Evolutionary conservation across 2,888 invertebrate species (phyloP).

Genomic region (Melanotus villosus): DNA sequence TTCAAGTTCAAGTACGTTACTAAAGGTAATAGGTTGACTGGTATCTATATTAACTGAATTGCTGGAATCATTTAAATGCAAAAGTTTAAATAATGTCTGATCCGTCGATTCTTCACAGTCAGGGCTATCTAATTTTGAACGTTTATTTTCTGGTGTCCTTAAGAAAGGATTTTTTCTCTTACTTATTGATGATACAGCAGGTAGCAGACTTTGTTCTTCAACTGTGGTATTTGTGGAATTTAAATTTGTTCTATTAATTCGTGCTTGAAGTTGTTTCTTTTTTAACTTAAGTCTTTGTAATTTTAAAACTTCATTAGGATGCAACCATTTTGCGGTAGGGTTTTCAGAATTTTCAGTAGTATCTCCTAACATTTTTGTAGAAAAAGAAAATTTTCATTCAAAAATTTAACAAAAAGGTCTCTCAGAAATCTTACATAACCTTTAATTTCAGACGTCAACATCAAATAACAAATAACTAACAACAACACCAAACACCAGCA

Average conservation of each 20-base stretch:
- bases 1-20: slow-evolving; percentile 58
- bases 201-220: background rate
- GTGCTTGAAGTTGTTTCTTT: slow-evolving; percentile 83
- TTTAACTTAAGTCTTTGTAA: slow-evolving; percentile 82
- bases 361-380: background rate
- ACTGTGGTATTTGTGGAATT: background rate
- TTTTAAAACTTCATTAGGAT: slow-evolving; percentile 78
- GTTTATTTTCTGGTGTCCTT: slow-evolving; percentile 61
- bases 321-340: slow-evolving; percentile 71
- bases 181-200: slow-evolving; percentile 50
- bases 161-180: slow-evolving; percentile 87
- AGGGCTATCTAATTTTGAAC: slow-evolving; percentile 41
- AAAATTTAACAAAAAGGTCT: background rate
- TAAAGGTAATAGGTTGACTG: slow-evolving; percentile 58
- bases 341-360: background rate
- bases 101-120: slow-evolving; percentile 70
- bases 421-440: no score
- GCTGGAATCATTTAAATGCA: slow-evolving; percentile 66
- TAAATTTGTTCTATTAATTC: slow-evolving; percentile 67
- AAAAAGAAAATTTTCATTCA: background rate
- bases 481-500: no score
- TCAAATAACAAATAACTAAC: no score
- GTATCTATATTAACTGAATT: slow-evolving; percentile 57
- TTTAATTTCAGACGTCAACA: no score
- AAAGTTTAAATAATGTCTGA: slow-evolving; percentile 73